These are phyloP conservation scores for Xenops minutus DNA, from an alignment of 2,797 vertebrate species.

Conservation along the genomic window DNA sequence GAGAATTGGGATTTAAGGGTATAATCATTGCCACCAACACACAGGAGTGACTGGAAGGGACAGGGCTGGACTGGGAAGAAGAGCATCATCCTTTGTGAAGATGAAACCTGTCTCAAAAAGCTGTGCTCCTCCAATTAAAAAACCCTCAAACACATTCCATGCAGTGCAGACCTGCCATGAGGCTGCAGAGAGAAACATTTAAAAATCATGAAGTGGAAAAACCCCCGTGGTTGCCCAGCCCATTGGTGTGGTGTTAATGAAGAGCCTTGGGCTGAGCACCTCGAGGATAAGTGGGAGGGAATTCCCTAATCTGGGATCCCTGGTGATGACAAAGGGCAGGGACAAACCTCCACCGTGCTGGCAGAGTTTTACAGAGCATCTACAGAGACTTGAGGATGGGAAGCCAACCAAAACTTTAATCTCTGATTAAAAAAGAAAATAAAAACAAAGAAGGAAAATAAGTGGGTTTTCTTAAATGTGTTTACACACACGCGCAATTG, in stretches of 20 bases:
- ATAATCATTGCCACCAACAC: background rate
- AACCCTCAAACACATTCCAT: accelerated
- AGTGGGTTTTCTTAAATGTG: background rate
- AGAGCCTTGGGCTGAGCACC: background rate
- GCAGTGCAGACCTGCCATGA: background rate
- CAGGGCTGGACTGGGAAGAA: background rate
- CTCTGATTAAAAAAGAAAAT: slow-evolving; percentile 19
- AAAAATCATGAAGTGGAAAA: background rate
- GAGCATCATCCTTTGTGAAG: background rate
- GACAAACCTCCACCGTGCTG: background rate
- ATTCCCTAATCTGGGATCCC: background rate
- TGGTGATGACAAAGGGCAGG: background rate
- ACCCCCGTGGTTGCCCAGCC: background rate
- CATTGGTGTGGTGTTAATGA: background rate
- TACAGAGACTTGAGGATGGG: background rate
- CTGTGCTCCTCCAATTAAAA: background rate
- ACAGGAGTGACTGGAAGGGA: accelerated
- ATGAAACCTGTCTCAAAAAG: background rate
- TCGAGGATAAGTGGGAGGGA: background rate
- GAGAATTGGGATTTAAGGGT: background rate
- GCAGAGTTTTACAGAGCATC: background rate
- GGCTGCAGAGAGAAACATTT: background rate
- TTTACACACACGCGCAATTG: background rate
- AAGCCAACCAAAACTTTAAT: slow-evolving; percentile 24
- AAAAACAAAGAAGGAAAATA: slow-evolving; percentile 35